Evolutionary conservation across 2,888 invertebrate species (phyloP).

Genomic region (Stenoptilia bipunctidactyla): DNA sequence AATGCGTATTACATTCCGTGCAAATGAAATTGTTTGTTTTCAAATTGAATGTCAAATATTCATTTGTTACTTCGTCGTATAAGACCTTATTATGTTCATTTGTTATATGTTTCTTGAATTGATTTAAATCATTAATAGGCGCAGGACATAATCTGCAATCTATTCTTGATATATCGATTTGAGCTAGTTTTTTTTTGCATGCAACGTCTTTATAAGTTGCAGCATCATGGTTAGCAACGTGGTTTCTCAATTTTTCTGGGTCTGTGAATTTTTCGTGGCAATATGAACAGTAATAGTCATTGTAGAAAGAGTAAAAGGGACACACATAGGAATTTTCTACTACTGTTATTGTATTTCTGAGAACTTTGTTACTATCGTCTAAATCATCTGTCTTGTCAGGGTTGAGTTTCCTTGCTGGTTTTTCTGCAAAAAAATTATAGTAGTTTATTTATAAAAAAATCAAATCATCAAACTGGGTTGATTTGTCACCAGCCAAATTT

Average conservation of each 20-base stretch:
- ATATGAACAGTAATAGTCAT: constrained; percentile 44
- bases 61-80: constrained; percentile 19
- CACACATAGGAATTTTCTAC: constrained; percentile 47
- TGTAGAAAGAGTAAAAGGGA: constrained; percentile 45
- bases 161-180: constrained; percentile 38
- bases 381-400: no score
- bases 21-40: constrained; percentile 32
- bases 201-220: constrained; percentile 16
- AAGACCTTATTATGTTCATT: constrained; percentile 23
- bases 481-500: no score
- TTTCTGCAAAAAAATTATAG: no score
- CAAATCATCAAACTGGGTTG: no score
- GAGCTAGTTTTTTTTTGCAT: constrained; percentile 26
- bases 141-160: constrained; percentile 45
- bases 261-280: constrained; percentile 41
- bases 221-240: constrained; percentile 40
- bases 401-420: no score
- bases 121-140: constrained; percentile 29
- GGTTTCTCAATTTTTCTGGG: constrained; percentile 36
- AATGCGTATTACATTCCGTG: constrained; percentile 28
- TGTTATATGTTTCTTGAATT: constrained; percentile 35
- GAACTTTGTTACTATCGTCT: no score
- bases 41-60: constrained; percentile 40
- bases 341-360: no score
- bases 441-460: no score